Evolutionary conservation across 2,113 vertebrate species (phyloP).

Genomic region (Lucifuga dentata): DNA sequence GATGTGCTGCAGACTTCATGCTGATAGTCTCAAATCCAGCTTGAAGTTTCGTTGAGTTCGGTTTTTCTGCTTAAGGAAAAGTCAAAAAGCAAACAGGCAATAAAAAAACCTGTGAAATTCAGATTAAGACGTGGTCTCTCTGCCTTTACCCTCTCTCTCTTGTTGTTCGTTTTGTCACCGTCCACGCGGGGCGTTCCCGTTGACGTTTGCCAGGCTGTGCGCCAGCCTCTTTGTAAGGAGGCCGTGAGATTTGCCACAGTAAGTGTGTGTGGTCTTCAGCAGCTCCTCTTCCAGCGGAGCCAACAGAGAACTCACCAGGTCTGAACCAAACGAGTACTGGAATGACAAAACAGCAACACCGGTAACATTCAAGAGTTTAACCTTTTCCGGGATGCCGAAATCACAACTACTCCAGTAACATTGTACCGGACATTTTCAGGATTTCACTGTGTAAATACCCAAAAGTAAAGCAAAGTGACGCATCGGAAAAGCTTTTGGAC

Average conservation of each 20-base stretch:
- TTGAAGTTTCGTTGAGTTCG: too few species aligned
- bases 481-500: slow-evolving; percentile 14
- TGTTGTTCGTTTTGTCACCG: slow-evolving; percentile 7
- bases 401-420: too few species aligned
- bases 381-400: too few species aligned
- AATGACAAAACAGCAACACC: slow-evolving; percentile 13
- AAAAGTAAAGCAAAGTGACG: slow-evolving; percentile 38
- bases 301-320: slow-evolving; percentile 83
- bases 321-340: slow-evolving; percentile 89
- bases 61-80: too few species aligned
- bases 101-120: background rate
- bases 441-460: too few species aligned
- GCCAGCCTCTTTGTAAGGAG: slow-evolving; percentile 88
- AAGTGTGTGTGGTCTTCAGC: slow-evolving; percentile 87
- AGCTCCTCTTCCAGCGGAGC: slow-evolving; percentile 88
- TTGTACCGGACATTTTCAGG: too few species aligned
- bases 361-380: too few species aligned
- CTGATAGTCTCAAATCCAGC: too few species aligned
- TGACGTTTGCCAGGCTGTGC: slow-evolving; percentile 79
- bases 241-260: slow-evolving; percentile 89
- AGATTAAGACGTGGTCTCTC: background rate
- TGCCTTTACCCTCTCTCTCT: background rate
- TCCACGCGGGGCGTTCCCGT: slow-evolving; percentile 16
- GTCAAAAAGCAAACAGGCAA: too few species aligned
- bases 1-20: too few species aligned